Conservation (phyloP, 2,888 invertebrate species). For the Harpalus rufipes region DNA sequence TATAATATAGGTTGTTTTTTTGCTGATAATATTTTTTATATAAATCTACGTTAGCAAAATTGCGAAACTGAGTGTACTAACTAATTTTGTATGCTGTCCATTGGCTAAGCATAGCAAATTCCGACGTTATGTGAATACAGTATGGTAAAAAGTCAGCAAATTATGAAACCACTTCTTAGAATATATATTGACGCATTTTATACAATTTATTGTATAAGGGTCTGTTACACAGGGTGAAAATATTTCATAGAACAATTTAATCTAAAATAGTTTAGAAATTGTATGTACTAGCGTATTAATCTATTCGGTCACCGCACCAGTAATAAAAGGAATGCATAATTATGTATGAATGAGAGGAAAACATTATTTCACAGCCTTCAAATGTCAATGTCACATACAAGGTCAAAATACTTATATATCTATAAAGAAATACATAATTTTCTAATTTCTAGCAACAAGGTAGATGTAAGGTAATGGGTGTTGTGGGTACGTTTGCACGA, state of each 20-base stretch:
- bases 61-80: background rate
- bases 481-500: too few relatives aligned
- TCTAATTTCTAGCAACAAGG: too few relatives aligned
- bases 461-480: too few relatives aligned
- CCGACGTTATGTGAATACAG: background rate
- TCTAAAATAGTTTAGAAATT: too few relatives aligned
- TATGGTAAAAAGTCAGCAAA: background rate
- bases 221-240: too few relatives aligned
- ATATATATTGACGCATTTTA: background rate
- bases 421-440: too few relatives aligned
- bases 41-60: background rate
- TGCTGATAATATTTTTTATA: background rate
- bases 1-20: conserved; percentile 1
- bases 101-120: background rate
- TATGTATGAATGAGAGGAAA: conserved; percentile 5
- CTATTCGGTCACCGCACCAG: too few relatives aligned
- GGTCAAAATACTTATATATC: conserved; percentile 9
- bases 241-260: too few relatives aligned
- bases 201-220: background rate
- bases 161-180: background rate
- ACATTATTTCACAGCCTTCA: conserved; percentile 17
- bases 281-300: too few relatives aligned
- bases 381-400: conserved; percentile 2
- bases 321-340: too few relatives aligned
- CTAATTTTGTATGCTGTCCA: background rate